Base-by-base conservation (phyloP, 2,888 invertebrate species). In the Catocala sponsa region DNA sequence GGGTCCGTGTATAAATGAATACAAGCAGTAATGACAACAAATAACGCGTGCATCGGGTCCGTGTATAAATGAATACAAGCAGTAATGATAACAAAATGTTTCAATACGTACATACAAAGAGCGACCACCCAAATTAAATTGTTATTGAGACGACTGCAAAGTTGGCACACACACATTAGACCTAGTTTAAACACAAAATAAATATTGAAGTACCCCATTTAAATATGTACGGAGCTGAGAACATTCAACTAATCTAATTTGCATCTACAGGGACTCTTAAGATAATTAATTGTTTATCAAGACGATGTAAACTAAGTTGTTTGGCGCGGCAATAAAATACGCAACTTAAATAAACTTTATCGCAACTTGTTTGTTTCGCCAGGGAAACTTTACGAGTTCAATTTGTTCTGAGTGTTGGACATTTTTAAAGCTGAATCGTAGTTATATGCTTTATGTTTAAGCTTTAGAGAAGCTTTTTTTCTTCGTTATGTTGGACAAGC, bases 281-380 rank as follows among this genome's bases (percentile, higher is more conserved):
- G 64, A 71, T 71, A 75, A 69, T 73, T 60, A 73, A 73, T 71
- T 74, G 72, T 74, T 66, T 70, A 68, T 65, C 63, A 68, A 75
- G 71, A n/a, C 55, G 62, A 64, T 58, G 68, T 54, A 56, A 75
- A 76, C 65, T 75, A 61, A 66, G 66, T 67, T 73, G 67, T 73
- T 69, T 55, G 59, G 57, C 60, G 64, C n/a, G 56, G 63, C 64
- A 70, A 76, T 74, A 66, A 74, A 76, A 76, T 68, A 69, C 38
- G 52, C 59, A 72, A 76, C 63, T 61, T 65, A 51, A 60, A 65
- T 65, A 62, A 74, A 72, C 66, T 70, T 72, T 48, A 62, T 68
- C 59, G 51, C 53, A 48, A 58, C 60, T 69, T 69, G 72, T 68
- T 70, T 65, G 50, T 63, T 59, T 59, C 59, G 56, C 47, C 54